These are phyloP conservation scores for Polyommatus icarus DNA, from an alignment of 2,888 invertebrate genomes.

Conservation along the genomic window DNA sequence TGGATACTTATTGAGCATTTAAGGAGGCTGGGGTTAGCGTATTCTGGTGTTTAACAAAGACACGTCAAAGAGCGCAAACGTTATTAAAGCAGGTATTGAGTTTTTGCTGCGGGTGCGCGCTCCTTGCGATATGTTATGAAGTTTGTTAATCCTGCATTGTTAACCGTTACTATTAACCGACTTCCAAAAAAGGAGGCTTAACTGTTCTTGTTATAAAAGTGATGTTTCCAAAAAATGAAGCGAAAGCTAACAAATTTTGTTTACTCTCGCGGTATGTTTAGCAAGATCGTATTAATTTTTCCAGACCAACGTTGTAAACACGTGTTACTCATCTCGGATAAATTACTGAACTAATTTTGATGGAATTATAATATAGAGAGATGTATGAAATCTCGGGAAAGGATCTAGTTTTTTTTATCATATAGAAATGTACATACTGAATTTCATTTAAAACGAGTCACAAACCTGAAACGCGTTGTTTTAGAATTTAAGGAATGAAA, in stretches of 20 bases:
- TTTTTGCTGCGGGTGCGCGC: constrained; percentile 44
- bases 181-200: neutral
- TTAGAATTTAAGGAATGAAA: too few relatives aligned
- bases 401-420: too few relatives aligned
- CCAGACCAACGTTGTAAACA: too few relatives aligned
- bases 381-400: too few relatives aligned
- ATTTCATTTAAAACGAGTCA: too few relatives aligned
- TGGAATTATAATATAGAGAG: too few relatives aligned
- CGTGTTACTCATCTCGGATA: too few relatives aligned
- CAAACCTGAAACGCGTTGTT: too few relatives aligned
- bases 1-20: constrained; percentile 35
- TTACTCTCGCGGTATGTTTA: too few relatives aligned
- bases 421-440: too few relatives aligned
- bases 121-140: constrained; percentile 21
- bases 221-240: neutral
- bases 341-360: too few relatives aligned
- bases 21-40: constrained; percentile 40
- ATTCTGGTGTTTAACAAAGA: constrained; percentile 60
- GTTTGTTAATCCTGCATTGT: constrained; percentile 46
- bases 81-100: constrained; percentile 64
- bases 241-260: neutral
- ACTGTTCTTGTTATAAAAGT: neutral
- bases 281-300: too few relatives aligned
- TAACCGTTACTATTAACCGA: constrained; percentile 27
- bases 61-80: constrained; percentile 71